phyloP scores from a whole-genome alignment of 2,113 vertebrate species.

The Empidonax alnorum region DNA sequence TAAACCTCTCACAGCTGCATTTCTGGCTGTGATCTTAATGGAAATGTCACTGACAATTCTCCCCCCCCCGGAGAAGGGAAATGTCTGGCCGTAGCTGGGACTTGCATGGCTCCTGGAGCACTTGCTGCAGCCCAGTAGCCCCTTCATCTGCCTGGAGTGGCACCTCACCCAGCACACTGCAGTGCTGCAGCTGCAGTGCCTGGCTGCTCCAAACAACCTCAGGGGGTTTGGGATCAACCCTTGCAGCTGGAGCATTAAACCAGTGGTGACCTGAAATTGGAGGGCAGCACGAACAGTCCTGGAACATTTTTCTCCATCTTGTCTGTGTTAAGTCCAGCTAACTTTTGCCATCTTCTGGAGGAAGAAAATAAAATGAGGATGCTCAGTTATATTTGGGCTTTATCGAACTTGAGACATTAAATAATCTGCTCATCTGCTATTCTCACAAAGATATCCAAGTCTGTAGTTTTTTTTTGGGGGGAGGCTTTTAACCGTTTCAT shows the following conservation, averaged over 20 bases:
- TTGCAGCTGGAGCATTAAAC: background rate
- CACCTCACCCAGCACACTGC: background rate
- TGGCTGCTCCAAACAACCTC: background rate
- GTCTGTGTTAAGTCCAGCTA: background rate
- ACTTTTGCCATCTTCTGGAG: conserved; percentile 65
- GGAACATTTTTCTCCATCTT: background rate
- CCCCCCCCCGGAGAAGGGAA: background rate
- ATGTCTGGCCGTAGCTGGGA: background rate
- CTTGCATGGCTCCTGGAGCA: background rate
- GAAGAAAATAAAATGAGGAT: conserved; percentile 22
- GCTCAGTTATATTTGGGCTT: background rate
- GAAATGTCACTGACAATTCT: background rate
- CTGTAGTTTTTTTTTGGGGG: background rate
- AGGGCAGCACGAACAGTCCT: background rate
- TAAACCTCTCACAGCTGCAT: background rate
- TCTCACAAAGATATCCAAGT: background rate
- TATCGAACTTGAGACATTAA: background rate
- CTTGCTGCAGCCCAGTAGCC: background rate
- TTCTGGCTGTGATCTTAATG: background rate
- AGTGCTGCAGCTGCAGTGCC: background rate
- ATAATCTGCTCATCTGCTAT: background rate
- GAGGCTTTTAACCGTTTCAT: background rate
- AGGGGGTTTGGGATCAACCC: background rate
- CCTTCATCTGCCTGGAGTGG: background rate
- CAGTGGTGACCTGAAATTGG: background rate